Conservation (phyloP, 2,888 invertebrate genomes). For the Drosophila algonquin region DNA sequence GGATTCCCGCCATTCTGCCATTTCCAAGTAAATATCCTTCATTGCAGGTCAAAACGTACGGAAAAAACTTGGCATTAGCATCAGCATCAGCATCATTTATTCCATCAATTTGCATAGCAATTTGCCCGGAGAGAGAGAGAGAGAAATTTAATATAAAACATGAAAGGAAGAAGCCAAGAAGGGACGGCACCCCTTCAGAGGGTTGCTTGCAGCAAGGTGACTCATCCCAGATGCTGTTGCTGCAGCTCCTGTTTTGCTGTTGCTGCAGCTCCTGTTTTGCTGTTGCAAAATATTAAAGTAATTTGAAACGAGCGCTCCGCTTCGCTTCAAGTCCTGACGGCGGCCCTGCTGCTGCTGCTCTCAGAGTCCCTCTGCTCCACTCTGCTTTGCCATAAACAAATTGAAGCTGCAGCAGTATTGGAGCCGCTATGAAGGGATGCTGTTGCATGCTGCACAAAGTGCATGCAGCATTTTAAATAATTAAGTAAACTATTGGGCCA, state of each 20-base stretch:
- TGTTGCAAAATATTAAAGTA: slow-evolving; percentile 48
- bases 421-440: not conserved
- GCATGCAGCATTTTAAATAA: slow-evolving; percentile 68
- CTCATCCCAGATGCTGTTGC: slow-evolving; percentile 27
- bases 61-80: slow-evolving; percentile 20
- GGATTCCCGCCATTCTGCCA: not conserved
- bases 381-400: slow-evolving; percentile 57
- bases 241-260: slow-evolving; percentile 23
- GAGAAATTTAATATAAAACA: not conserved
- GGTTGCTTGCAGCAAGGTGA: slow-evolving; percentile 36
- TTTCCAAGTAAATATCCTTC: not conserved
- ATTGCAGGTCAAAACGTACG: not conserved
- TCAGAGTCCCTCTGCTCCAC: slow-evolving; percentile 25
- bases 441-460: slow-evolving; percentile 34
- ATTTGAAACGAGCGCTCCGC: slow-evolving; percentile 41
- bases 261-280: slow-evolving; percentile 28
- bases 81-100: slow-evolving; percentile 38
- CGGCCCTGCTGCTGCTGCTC: not conserved
- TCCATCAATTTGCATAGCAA: slow-evolving; percentile 40
- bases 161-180: not conserved
- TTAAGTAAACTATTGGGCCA: slow-evolving; percentile 60
- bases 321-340: not conserved
- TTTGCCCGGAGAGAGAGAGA: slow-evolving; percentile 24
- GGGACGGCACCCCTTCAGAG: slow-evolving; percentile 27
- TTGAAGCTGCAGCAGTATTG: slow-evolving; percentile 51